These are phyloP conservation scores for Cathartes aura DNA, from an alignment of 2,113 vertebrate genomes.

Conservation along the genomic window DNA sequence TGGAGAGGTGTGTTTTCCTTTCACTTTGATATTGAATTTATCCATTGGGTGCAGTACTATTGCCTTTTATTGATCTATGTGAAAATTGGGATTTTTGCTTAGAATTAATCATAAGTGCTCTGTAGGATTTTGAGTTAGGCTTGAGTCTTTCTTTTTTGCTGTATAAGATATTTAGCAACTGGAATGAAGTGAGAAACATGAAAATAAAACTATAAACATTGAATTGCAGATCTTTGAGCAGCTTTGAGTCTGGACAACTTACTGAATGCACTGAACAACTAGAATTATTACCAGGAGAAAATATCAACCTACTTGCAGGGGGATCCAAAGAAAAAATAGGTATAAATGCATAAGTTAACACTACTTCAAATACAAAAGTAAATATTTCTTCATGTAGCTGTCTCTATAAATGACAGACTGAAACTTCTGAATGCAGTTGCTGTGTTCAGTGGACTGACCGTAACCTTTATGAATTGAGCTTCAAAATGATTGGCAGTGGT, in stretches of 20 bases:
- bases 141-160: background rate
- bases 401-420: background rate
- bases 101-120: background rate
- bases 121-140: background rate
- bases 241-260: slow-evolving; percentile 92
- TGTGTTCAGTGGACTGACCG: background rate
- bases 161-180: background rate
- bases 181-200: background rate
- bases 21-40: background rate
- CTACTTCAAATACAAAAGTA: background rate
- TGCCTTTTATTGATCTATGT: background rate
- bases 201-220: slow-evolving; percentile 43
- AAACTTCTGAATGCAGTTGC: background rate
- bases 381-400: background rate
- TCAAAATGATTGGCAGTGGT: background rate
- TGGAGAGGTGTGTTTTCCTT: background rate
- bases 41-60: background rate
- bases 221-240: slow-evolving; percentile 87
- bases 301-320: slow-evolving; percentile 87
- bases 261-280: slow-evolving; percentile 88
- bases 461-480: background rate
- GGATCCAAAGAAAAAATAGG: slow-evolving; percentile 94
- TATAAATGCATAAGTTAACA: slow-evolving; percentile 58
- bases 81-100: background rate
- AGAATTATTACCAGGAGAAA: slow-evolving; percentile 94